Conservation (phyloP, 2,797 vertebrate species). For the Calcarius lapponicus region DNA sequence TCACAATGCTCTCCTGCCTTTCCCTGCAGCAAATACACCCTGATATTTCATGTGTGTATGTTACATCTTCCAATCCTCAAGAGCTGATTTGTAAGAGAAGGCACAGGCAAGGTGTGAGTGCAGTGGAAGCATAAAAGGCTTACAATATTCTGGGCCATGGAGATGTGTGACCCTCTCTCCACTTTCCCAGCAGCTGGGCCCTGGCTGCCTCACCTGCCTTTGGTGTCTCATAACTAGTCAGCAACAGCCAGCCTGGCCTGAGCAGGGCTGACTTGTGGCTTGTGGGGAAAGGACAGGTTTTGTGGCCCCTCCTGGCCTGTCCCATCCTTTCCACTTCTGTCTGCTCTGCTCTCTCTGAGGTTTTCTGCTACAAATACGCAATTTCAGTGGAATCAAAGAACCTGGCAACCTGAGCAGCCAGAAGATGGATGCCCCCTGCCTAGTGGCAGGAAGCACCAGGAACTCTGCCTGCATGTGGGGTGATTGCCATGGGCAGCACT, state of each 20-base stretch:
- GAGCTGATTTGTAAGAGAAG: neutral
- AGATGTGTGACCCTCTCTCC: neutral
- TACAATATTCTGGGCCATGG: neutral
- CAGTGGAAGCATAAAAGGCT: neutral
- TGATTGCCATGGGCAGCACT: neutral
- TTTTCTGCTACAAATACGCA: neutral
- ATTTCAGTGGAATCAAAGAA: neutral
- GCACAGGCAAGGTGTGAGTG: neutral
- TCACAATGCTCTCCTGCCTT: neutral
- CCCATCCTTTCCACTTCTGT: neutral
- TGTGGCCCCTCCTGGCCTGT: neutral
- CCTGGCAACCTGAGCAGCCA: neutral
- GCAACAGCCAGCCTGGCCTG: neutral
- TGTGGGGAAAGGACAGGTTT: neutral
- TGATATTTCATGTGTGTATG: neutral
- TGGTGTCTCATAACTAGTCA: neutral
- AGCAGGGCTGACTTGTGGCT: neutral
- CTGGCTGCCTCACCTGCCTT: neutral
- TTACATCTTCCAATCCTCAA: neutral
- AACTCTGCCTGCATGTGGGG: fast-evolving
- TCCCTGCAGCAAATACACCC: neutral
- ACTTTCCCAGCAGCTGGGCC: neutral
- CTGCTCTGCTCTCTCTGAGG: neutral
- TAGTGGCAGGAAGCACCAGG: neutral
- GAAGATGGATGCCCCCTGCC: neutral